Evolutionary conservation across 2,888 invertebrate genomes (phyloP).

Genomic region (Diaperis boleti): DNA sequence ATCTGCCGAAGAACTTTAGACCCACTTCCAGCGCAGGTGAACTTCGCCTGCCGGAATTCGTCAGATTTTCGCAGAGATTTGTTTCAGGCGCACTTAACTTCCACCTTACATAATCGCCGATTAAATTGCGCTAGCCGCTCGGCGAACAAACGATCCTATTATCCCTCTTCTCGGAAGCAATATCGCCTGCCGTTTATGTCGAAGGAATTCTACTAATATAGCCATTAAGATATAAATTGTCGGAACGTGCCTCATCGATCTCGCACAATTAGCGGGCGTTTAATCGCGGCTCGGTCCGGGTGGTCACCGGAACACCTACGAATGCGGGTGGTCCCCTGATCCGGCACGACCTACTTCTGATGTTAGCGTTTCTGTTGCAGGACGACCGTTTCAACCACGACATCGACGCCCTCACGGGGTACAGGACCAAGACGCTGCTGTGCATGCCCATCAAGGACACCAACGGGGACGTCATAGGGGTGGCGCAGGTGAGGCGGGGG

Average conservation of each 20-base stretch:
- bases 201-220: conserved; percentile 36
- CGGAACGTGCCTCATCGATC: conserved; percentile 39
- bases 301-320: not conserved
- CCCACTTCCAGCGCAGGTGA: too few relatives aligned
- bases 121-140: conserved; percentile 18
- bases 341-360: not conserved
- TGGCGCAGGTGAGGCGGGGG: conserved; percentile 88
- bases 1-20: too few relatives aligned
- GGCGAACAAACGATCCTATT: conserved; percentile 21
- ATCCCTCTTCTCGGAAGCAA: conserved; percentile 10
- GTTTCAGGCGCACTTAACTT: conserved; percentile 21
- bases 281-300: conserved; percentile 7
- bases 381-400: conserved; percentile 93
- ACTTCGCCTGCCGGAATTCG: too few relatives aligned
- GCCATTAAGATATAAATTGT: conserved; percentile 39
- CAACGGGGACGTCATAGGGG: conserved; percentile 94
- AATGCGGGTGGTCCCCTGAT: conserved; percentile 22
- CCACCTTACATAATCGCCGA: conserved; percentile 24
- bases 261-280: conserved; percentile 31
- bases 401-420: conserved; percentile 93
- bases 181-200: conserved; percentile 34
- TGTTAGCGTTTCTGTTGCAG: conserved; percentile 71
- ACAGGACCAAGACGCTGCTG: conserved; percentile 90
- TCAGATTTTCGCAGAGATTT: too few relatives aligned
- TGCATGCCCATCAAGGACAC: conserved; percentile 98